These are phyloP conservation scores for Hemibagrus wyckioides DNA, from an alignment of 2,113 vertebrate genomes.

Conservation along the genomic window DNA sequence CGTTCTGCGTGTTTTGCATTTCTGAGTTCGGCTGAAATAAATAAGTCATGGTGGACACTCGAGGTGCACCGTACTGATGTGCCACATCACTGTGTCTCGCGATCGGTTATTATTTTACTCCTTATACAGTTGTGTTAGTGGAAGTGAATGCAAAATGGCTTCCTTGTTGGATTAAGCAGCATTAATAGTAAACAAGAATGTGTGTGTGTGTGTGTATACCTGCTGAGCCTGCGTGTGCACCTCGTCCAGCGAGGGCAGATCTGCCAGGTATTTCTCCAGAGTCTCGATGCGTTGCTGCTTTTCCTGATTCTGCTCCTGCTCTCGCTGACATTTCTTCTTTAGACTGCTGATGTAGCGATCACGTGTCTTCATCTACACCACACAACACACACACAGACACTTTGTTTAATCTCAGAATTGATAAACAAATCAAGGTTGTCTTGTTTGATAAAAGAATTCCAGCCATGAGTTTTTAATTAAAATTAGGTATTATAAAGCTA, in stretches of 20 bases:
- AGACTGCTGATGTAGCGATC: constrained; percentile 94
- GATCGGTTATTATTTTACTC: background rate
- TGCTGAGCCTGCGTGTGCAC: constrained; percentile 84
- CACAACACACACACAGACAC: background rate
- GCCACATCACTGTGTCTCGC: background rate
- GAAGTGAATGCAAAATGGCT: background rate
- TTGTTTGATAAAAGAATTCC: background rate
- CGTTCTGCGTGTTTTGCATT: background rate
- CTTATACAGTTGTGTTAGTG: background rate
- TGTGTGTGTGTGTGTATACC: constrained; percentile 71
- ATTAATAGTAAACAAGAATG: background rate
- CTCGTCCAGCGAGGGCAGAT: constrained; percentile 89
- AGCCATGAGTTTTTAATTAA: background rate
- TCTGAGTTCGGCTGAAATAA: background rate
- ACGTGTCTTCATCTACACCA: constrained; percentile 87
- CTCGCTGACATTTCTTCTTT: constrained; percentile 92
- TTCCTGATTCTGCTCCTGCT: constrained; percentile 88
- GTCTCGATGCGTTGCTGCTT: constrained; percentile 93
- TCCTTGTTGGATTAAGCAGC: background rate
- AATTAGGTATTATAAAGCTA: background rate
- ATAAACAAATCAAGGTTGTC: background rate
- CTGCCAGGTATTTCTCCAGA: constrained; percentile 92
- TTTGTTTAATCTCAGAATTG: background rate
- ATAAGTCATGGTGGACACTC: background rate
- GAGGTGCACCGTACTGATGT: background rate